Base-by-base conservation (phyloP, 2,888 invertebrate species). In the Listrodromus nycthemerus region DNA sequence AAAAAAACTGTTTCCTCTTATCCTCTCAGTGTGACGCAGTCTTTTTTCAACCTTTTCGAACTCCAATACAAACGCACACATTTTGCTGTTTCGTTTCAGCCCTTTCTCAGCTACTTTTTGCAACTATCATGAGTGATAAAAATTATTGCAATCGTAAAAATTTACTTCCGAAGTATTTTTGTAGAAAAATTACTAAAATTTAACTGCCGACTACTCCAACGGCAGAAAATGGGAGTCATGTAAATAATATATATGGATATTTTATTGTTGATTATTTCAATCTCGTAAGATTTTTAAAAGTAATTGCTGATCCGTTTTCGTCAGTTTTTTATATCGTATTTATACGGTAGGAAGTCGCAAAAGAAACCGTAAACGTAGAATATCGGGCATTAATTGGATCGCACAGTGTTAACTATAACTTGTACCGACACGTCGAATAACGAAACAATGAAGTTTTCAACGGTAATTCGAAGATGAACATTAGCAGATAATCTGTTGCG, bases 1-100 rank as follows among this genome's bases (percentile, higher is more conserved):
- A 61, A 80, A 75, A 37, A 55, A 61, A 10, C 13, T 48, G 73
- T 58, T 21, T 24, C 21, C 19, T 55, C 52, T 37, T 37, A 52
- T 52, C 8, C 21, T 52, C 55, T 24, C 7, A 24, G 24, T 24
- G 3, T 55, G 55, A 24, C 13, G 55, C 55, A 24, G 8, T 55
- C 4, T 21, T 65, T 63, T 41, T 13, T 41, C 13, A 55, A 8
- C 48, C 61, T 45, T n/a, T n/a, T n/a, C 37, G 30, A 52, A 1
- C 8, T 19, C 10, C 8, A 19, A 21, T 21, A 21, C 2, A 7
- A 50, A 37, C 45, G 52, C 63, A 45, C 45, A 8, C 58, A 30
- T 45, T 69, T 55, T 45, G 37, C 41, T 19, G 16, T 16, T 78
- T 21, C 13, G 45, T 30, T 50, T 55, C 37, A 33, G 13, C 13